Evolutionary conservation across 2,888 invertebrate species (phyloP).

Genomic region (Polyploca ridens): DNA sequence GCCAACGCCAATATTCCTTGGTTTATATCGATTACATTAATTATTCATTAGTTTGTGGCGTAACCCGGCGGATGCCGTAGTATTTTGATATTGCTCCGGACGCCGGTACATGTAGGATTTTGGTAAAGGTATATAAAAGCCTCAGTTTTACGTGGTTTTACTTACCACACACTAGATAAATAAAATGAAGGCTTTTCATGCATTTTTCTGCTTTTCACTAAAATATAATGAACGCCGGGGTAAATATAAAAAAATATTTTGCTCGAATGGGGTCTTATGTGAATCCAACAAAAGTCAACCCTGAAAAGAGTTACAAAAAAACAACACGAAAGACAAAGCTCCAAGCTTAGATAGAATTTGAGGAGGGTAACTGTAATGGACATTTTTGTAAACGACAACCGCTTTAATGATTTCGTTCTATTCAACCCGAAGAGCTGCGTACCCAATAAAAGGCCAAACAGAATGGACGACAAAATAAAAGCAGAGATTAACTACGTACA

Average conservation of each 20-base stretch:
- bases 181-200: neutral
- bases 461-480: constrained; percentile 39
- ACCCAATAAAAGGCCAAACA: constrained; percentile 43
- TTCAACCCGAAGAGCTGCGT: constrained; percentile 33
- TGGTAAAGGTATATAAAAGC: neutral
- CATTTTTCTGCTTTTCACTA: neutral
- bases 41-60: neutral
- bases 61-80: neutral
- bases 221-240: neutral
- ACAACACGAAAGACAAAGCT: constrained; percentile 50
- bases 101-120: neutral
- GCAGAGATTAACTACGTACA: constrained; percentile 37
- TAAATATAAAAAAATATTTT: constrained; percentile 2
- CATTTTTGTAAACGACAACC: constrained; percentile 64
- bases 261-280: constrained; percentile 8
- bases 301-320: constrained; percentile 41
- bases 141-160: neutral
- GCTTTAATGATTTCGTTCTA: constrained; percentile 54
- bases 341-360: constrained; percentile 58
- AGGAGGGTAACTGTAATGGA: constrained; percentile 65
- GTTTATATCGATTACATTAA: neutral
- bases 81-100: neutral
- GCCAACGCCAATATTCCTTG: neutral
- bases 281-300: constrained; percentile 35
- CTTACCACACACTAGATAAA: neutral